A percentile compares a stretch with the other conserved stretches of the same genome.
phyloP scores from a whole-genome alignment of 2,888 invertebrate species.

The Boloria euphrosyne region DNA sequence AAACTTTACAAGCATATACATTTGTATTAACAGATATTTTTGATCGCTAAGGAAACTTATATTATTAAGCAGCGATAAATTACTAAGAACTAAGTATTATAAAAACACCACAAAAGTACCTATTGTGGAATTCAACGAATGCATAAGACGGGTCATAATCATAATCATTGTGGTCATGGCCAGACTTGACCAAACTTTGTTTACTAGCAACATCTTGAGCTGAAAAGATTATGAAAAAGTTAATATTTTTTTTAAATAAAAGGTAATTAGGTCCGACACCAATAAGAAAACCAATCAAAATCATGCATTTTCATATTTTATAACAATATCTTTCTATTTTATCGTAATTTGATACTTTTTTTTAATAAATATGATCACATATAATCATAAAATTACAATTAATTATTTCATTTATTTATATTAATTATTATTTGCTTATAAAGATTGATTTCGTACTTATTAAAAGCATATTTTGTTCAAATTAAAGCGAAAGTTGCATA shows the following conservation, averaged over 20 bases:
- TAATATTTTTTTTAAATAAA: not conserved
- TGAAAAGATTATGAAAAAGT: conserved; percentile 49
- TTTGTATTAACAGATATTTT: too few species aligned
- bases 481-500: conserved; percentile 8
- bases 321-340: too few species aligned
- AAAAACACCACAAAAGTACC: conserved; percentile 61
- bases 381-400: too few species aligned
- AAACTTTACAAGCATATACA: too few species aligned
- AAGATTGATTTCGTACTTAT: not conserved
- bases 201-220: conserved; percentile 55
- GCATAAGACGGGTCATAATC: conserved; percentile 90
- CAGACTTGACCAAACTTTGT: conserved; percentile 50
- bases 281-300: conserved; percentile 6
- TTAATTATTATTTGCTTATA: too few species aligned
- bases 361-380: not conserved
- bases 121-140: conserved; percentile 88
- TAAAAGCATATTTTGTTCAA: not conserved
- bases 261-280: not conserved
- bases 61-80: too few species aligned
- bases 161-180: conserved; percentile 80
- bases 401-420: too few species aligned
- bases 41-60: too few species aligned
- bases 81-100: too few species aligned
- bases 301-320: conserved; percentile 15
- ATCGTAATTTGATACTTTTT: too few species aligned